phyloP scores from a whole-genome alignment of 2,113 vertebrate genomes.

The Eolophus roseicapilla region DNA sequence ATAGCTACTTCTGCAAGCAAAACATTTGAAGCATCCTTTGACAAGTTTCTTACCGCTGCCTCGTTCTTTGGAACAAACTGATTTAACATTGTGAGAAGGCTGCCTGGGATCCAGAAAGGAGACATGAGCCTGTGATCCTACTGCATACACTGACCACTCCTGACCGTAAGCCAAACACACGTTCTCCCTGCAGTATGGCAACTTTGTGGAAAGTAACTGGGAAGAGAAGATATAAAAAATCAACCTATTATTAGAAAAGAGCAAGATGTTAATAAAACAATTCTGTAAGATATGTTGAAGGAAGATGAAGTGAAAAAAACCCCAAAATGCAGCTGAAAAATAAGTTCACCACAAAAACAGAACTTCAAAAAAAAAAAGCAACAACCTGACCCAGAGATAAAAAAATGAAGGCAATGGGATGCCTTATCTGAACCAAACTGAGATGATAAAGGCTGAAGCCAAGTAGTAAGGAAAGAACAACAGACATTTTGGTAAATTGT shows the following conservation, averaged over 20 bases:
- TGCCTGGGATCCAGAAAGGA: slow-evolving; percentile 96
- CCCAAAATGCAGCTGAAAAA: neutral
- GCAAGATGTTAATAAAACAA: neutral
- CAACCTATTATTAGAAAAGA: neutral
- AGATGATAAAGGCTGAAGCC: neutral
- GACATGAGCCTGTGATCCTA: slow-evolving; percentile 96
- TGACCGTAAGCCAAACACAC: slow-evolving; percentile 95
- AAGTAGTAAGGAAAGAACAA: neutral
- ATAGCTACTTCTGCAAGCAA: neutral
- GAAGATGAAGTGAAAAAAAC: neutral
- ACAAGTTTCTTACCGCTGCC: slow-evolving; percentile 86
- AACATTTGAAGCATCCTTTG: neutral
- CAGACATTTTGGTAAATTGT: neutral
- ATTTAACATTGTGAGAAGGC: slow-evolving; percentile 87
- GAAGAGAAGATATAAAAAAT: slow-evolving; percentile 17
- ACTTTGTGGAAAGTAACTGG: slow-evolving; percentile 92
- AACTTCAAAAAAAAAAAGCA: neutral
- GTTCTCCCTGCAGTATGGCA: slow-evolving; percentile 96
- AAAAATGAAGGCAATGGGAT: neutral
- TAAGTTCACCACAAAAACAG: neutral
- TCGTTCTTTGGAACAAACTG: slow-evolving; percentile 91
- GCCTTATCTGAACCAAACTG: neutral
- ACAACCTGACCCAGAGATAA: neutral
- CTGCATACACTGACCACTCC: slow-evolving; percentile 97
- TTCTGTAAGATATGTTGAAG: neutral